Percentiles rank a stretch among this genome's conserved stretches.
Evolutionary conservation across 23 tunicate genomes (phyloP).

Genomic region (Botrylloides violaceus): DNA sequence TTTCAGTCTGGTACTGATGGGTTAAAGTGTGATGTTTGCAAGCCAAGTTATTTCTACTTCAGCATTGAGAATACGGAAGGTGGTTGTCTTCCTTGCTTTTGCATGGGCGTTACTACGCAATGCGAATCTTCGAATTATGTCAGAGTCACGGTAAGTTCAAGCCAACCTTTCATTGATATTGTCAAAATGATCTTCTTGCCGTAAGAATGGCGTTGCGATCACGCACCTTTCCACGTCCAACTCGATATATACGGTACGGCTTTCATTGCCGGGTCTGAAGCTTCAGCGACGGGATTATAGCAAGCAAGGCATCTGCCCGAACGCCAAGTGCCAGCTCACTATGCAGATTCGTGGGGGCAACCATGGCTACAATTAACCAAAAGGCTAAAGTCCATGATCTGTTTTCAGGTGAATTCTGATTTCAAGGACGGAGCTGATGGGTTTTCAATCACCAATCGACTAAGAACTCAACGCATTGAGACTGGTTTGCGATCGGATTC

Average conservation of each 20-base stretch:
- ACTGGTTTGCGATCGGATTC: not conserved
- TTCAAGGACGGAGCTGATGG: constrained; percentile 22
- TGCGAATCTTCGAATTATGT: constrained; percentile 46
- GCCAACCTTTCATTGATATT: too few species aligned
- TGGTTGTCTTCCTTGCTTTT: constrained; percentile 97
- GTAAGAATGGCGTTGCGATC: too few species aligned
- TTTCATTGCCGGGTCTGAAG: too few species aligned
- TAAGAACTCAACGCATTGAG: not conserved
- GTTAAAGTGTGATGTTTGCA: constrained; percentile 62
- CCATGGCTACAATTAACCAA: too few species aligned
- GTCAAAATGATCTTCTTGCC: too few species aligned
- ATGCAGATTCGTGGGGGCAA: too few species aligned
- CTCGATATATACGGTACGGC: too few species aligned
- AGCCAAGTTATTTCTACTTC: constrained; percentile 50
- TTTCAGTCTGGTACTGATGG: constrained; percentile 51
- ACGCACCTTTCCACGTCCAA: too few species aligned
- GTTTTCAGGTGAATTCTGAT: not conserved
- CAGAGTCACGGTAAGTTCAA: constrained; percentile 49
- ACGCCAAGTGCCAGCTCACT: too few species aligned
- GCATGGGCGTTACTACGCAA: constrained; percentile 91
- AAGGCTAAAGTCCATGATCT: too few species aligned
- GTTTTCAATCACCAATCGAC: constrained; percentile 39
- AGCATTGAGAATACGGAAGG: constrained; percentile 56
- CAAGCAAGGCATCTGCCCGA: too few species aligned
- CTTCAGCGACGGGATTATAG: too few species aligned